Base-by-base conservation (phyloP, 2,797 vertebrate genomes). In the Dipus sagitta region DNA sequence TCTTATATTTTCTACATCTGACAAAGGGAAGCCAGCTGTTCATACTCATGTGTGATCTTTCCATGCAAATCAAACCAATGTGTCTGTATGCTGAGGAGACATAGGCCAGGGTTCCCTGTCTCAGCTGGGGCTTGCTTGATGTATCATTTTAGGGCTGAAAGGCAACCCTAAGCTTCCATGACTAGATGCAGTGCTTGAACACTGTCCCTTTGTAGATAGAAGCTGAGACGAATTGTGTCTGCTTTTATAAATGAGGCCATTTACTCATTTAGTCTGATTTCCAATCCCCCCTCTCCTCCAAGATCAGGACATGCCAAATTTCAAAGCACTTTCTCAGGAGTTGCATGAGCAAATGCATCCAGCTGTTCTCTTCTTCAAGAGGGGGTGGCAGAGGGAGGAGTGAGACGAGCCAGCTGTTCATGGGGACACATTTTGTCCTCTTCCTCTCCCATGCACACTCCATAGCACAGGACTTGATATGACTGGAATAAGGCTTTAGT, bases 321-420 rank as follows among this genome's bases (percentile, higher is more conserved):
- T 72, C 86, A 79, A 42, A 78, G 86, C 7, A 54, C 54, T 85
- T 93, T 78, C 83, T 72, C 47, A 18, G 60, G 75, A 68, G n/a
- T 3, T 86, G n/a, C 17, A 32, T 28, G 64, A 85, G 38, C 58
- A 90, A 75, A 86, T 72, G 74, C 20, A 70, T 62, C 67, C 28
- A 88, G 72, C n/a, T 42, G n/a, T n/a, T 58, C 14, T 58, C 76
- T 10, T 65, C 24, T 23, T 81, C 62, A 28, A 75, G 86, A 78
- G 32, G 23, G 60, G 52, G 5, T 21, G 26, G 54, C 54, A 58
- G 54, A 58, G 54, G 14, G 13, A 70, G 64, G n/a, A 64, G 23
- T 21, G n/a, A 58, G 68, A 38, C 23, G 58, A 64, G 38, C n/a
- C 42, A 86, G 52, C 17, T 75, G 58, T 75, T 90, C 26, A 47